phyloP scores from a whole-genome alignment of 1,140 invertebrate genomes.

The Brachionus sp. region DNA sequence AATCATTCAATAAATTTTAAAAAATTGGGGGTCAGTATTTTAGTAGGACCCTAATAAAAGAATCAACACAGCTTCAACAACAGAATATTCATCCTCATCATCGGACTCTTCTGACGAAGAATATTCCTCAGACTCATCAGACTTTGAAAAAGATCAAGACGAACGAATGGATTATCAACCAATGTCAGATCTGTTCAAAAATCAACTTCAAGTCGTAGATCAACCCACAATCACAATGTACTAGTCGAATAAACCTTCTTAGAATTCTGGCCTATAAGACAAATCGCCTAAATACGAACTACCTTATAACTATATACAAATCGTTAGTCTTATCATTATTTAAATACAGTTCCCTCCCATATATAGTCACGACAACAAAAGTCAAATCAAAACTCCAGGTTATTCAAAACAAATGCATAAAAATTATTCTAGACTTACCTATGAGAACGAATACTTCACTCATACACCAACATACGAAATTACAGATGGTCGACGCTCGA shows the following conservation, averaged over 20 bases:
- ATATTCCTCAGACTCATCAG: too few species aligned
- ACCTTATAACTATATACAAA: not conserved
- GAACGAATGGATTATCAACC: too few species aligned
- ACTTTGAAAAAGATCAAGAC: too few species aligned
- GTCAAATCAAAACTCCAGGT: not conserved
- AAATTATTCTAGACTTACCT: not conserved
- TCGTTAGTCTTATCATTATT: slow-evolving; percentile 13
- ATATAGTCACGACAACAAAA: slow-evolving; percentile 8
- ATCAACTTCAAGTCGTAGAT: too few species aligned
- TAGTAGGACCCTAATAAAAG: too few species aligned
- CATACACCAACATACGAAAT: not conserved
- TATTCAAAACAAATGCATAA: slow-evolving; percentile 13
- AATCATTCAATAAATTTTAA: too few species aligned
- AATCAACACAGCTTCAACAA: too few species aligned
- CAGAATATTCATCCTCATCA: too few species aligned
- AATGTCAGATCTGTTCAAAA: too few species aligned
- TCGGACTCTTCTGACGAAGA: too few species aligned
- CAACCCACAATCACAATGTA: too few species aligned
- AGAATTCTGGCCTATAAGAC: not conserved
- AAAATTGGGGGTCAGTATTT: too few species aligned
- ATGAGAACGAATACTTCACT: not conserved
- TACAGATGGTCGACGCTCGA: not conserved
- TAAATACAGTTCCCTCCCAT: not conserved
- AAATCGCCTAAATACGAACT: not conserved
- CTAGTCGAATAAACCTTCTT: not conserved